Base-by-base conservation (phyloP, 2,888 invertebrate genomes). In the Panopea generosa region DNA sequence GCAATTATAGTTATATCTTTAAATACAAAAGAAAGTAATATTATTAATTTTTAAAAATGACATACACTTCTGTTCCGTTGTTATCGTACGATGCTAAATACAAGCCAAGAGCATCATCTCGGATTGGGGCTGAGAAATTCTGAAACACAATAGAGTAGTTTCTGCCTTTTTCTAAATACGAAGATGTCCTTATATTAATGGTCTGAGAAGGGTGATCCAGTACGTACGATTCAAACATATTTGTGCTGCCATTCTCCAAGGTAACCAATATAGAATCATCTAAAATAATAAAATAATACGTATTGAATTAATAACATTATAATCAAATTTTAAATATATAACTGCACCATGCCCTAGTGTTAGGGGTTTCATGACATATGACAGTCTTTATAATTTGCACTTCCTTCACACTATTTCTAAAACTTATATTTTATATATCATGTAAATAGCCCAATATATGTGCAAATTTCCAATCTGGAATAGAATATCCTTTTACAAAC, bases 201-300 rank as follows among this genome's bases (percentile, higher is more conserved):
- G 52, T 20, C n/a, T 52, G 52, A 7, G 27, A 50, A 7, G n/a
- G 14, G 0, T 14, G 52, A 7, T 29, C 40, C 16, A 53, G 16
- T 16, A 22, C 20, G 6, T 52, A 22, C 20, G 60, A 60, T 16
- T 53, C 16, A 22, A 61, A 52, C 26, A 63, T 14, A 52, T 57
- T 60, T 1, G 26, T 53, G 0, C 18, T 29, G 1, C 26, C n/a
- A 16, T 47, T 62, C n/a, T 49, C 73, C 24, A 38, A 33, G 29
- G 59, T 38, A 2, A 78, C 69, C n/a, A n/a, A 24, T 47, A 78
- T 67, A 6, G 61, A 62, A 22, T 62, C 33, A 7, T 49, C 61
- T 62, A 40, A 1, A 47, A 14, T n/a, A 55, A 11, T 40, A 16
- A 40, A 7, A 16, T 11, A 40, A 40, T 16, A 16, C 9, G 40